Percentiles rank a stretch among this genome's conserved stretches.
phyloP scores from a whole-genome alignment of 2,113 vertebrate genomes.

The Callorhinus ursinus region DNA sequence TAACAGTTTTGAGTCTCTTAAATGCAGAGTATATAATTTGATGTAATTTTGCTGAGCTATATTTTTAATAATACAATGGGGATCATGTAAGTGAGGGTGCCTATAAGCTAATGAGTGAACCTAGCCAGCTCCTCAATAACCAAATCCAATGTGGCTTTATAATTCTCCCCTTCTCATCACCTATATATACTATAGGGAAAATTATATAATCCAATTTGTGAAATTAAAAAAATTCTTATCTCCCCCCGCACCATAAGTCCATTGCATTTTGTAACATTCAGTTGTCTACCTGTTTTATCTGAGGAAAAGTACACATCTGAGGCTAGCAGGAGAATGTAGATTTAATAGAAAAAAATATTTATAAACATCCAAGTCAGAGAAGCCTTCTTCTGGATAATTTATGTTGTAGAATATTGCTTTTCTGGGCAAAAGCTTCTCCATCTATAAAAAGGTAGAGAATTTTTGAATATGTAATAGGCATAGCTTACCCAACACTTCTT shows the following conservation, averaged over 20 bases:
- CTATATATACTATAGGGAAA: neutral
- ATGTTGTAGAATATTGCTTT: neutral
- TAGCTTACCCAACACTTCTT: neutral
- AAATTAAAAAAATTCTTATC: neutral
- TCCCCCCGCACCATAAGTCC: neutral
- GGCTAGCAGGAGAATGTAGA: neutral
- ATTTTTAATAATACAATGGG: neutral
- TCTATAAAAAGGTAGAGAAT: neutral
- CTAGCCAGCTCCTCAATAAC: neutral
- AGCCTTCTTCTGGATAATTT: neutral
- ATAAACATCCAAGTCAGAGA: neutral
- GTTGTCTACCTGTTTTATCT: neutral
- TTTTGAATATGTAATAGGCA: neutral
- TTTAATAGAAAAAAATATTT: neutral
- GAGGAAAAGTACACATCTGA: neutral
- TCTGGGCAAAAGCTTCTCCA: neutral
- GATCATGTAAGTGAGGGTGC: neutral
- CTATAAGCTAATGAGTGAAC: neutral
- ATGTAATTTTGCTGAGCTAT: neutral
- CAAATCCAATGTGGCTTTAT: neutral
- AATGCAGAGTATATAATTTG: neutral
- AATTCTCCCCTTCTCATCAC: neutral
- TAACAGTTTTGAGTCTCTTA: neutral
- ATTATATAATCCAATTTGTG: neutral
- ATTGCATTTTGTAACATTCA: neutral